phyloP scores from a whole-genome alignment of 2,113 vertebrate genomes.

The Serilophus lunatus region DNA sequence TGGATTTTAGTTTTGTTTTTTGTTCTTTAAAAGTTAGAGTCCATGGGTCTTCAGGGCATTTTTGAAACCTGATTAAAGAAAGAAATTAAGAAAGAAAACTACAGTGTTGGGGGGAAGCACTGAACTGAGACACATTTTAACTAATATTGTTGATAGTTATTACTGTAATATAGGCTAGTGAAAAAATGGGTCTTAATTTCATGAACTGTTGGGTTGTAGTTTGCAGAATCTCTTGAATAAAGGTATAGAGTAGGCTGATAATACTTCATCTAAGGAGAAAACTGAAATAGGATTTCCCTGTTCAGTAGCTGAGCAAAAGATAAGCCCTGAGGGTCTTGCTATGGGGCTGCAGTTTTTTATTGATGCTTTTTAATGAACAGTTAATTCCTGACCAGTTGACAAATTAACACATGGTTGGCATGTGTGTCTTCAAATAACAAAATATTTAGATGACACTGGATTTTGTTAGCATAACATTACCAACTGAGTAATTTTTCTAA shows the following conservation, averaged over 20 bases:
- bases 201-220: neutral
- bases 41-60: constrained; percentile 4
- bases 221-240: neutral
- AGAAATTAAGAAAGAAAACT: neutral
- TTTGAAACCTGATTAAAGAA: constrained; percentile 1
- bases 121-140: constrained; percentile 14
- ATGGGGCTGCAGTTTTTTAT: neutral
- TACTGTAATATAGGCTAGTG: neutral
- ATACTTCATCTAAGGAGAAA: neutral
- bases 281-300: neutral
- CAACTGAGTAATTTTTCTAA: neutral
- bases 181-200: neutral
- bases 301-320: neutral
- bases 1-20: neutral
- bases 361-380: neutral
- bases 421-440: neutral
- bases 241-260: neutral
- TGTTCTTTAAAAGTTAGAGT: neutral
- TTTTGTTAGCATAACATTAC: neutral
- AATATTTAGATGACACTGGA: neutral
- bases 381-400: neutral
- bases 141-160: neutral
- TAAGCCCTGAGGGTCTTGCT: neutral
- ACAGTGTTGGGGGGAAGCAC: neutral
- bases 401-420: neutral